Evolutionary conservation across 2,888 invertebrate species (phyloP).

Genomic region (Andrena marginata): DNA sequence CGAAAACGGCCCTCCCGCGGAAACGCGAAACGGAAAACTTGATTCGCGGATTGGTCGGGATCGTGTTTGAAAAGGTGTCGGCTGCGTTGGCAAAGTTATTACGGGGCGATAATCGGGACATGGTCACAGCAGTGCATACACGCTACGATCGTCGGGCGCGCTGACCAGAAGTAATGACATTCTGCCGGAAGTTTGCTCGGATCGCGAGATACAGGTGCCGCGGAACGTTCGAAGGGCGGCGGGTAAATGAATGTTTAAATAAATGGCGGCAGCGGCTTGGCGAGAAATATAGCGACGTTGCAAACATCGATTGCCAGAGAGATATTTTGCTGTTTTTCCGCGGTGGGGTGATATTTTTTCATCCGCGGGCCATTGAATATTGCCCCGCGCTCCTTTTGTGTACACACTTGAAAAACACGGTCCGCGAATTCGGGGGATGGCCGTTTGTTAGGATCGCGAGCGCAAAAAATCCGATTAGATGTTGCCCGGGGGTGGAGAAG

Average conservation of each 20-base stretch:
- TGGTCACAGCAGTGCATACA: too few relatives aligned
- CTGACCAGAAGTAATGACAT: conserved; percentile 23
- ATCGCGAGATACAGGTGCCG: conserved; percentile 10
- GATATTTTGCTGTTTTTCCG: not conserved
- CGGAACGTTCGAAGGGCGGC: conserved; percentile 3
- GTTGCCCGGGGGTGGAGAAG: not conserved
- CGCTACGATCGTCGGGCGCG: not conserved
- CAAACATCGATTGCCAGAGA: conserved; percentile 3
- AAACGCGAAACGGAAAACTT: too few relatives aligned
- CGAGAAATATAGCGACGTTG: conserved; percentile 4
- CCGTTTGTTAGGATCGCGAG: conserved; percentile 2
- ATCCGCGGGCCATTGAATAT: not conserved
- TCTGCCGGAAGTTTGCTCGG: conserved; percentile 17
- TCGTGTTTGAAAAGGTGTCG: too few relatives aligned
- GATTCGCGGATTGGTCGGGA: too few relatives aligned
- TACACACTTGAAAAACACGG: conserved; percentile 5
- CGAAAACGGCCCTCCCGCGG: too few relatives aligned
- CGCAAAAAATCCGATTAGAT: conserved; percentile 23
- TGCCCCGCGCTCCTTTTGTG: not conserved
- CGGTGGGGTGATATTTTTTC: conserved; percentile 10
- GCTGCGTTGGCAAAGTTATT: too few relatives aligned
- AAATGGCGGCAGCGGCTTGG: not conserved
- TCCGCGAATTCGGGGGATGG: conserved; percentile 13
- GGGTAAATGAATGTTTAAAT: not conserved
- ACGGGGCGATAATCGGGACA: too few relatives aligned